These are phyloP conservation scores for Bombycilla garrulus DNA, from an alignment of 2,113 vertebrate species.

Conservation along the genomic window DNA sequence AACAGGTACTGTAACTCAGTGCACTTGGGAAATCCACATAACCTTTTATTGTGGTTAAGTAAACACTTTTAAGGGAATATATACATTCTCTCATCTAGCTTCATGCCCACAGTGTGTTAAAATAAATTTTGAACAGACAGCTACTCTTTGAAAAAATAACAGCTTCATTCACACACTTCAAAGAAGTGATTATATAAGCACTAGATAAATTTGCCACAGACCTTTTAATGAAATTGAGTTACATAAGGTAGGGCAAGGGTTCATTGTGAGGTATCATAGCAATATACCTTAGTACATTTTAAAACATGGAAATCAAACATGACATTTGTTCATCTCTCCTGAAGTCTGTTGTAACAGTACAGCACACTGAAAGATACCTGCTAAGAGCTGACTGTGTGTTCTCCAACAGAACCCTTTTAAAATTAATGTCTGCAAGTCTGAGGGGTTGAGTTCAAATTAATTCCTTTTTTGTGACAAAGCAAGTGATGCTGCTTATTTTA, in stretches of 20 bases:
- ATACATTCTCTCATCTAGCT: constrained; percentile 69
- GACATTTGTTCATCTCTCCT: not conserved
- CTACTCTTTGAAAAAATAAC: constrained; percentile 64
- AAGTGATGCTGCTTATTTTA: not conserved
- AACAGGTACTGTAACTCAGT: constrained; percentile 70
- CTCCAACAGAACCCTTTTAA: not conserved
- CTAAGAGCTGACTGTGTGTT: not conserved
- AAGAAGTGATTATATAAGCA: constrained; percentile 58
- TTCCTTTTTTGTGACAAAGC: not conserved
- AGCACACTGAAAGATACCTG: not conserved
- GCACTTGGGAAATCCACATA: constrained; percentile 72
- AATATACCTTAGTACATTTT: not conserved
- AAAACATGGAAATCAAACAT: not conserved
- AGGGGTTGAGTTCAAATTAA: not conserved
- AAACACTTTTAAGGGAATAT: constrained; percentile 76
- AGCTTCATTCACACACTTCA: constrained; percentile 66
- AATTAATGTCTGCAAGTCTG: not conserved
- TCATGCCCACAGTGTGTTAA: constrained; percentile 63
- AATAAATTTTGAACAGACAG: constrained; percentile 65
- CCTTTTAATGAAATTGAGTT: constrained; percentile 55
- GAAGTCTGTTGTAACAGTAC: not conserved
- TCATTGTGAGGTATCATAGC: not conserved
- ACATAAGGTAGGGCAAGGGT: constrained; percentile 33
- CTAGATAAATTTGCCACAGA: constrained; percentile 43
- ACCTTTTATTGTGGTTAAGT: constrained; percentile 77